Evolutionary conservation across 2,888 invertebrate species (phyloP).

Genomic region (Lydus trimaculatus): DNA sequence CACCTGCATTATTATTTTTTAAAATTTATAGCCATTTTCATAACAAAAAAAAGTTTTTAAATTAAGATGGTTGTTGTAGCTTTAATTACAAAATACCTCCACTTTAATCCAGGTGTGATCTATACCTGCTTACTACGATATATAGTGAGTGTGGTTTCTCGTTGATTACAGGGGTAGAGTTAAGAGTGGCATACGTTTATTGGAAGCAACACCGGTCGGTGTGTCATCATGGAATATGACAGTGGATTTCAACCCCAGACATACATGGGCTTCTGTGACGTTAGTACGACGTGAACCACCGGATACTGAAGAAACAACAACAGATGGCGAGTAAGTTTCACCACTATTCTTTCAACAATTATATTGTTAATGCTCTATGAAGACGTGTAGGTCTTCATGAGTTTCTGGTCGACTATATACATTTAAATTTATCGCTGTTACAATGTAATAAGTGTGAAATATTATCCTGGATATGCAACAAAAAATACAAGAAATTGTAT

Average conservation of each 20-base stretch:
- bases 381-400: too few species aligned
- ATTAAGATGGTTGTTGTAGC: background rate
- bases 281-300: slow-evolving; percentile 72
- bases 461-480: background rate
- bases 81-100: slow-evolving; percentile 1
- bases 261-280: slow-evolving; percentile 88
- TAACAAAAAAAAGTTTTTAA: too few species aligned
- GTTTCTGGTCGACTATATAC: background rate
- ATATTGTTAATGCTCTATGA: background rate
- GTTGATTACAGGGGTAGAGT: slow-evolving; percentile 78
- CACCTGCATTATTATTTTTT: background rate
- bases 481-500: background rate
- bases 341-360: background rate
- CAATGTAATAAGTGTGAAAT: background rate
- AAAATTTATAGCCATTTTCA: too few species aligned
- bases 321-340: slow-evolving; percentile 50
- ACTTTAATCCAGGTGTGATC: too few species aligned
- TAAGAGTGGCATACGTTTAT: slow-evolving; percentile 84
- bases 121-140: too few species aligned
- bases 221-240: slow-evolving; percentile 79
- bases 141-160: slow-evolving; percentile 2
- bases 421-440: background rate
- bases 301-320: slow-evolving; percentile 48
- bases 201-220: slow-evolving; percentile 57
- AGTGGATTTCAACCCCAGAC: slow-evolving; percentile 84